These are phyloP conservation scores for Porites divaricata DNA, from an alignment of 92 coral and sea anemone genomes.

Conservation along the genomic window DNA sequence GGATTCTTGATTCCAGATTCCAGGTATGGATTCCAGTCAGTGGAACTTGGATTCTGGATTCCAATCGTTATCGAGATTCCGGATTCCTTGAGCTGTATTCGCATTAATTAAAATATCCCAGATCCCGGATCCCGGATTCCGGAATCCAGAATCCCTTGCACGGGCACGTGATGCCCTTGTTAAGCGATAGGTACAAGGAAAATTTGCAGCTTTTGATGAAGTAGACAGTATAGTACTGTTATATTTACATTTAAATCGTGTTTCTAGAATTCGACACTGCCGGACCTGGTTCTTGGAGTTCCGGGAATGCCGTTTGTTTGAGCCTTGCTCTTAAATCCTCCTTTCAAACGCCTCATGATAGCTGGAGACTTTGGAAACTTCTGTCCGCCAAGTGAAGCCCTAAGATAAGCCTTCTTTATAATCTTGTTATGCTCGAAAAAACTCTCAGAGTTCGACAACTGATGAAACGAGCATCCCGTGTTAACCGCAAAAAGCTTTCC, in stretches of 20 bases:
- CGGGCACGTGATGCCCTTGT: too few species aligned
- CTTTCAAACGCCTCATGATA: conserved; percentile 35
- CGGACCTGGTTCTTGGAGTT: conserved; percentile 20
- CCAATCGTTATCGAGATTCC: too few species aligned
- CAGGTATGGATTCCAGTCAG: too few species aligned
- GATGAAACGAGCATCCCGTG: conserved; percentile 79
- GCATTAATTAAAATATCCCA: too few species aligned
- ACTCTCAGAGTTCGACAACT: conserved; percentile 84
- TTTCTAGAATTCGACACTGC: conserved; percentile 40
- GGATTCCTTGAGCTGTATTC: too few species aligned
- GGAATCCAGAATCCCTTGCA: too few species aligned
- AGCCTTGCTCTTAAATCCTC: conserved; percentile 26
- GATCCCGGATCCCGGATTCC: too few species aligned
- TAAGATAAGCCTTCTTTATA: conserved; percentile 67
- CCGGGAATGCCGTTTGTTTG: background rate
- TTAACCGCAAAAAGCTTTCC: conserved; percentile 92
- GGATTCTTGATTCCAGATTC: too few species aligned
- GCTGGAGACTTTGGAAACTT: conserved; percentile 37
- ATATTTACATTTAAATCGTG: background rate
- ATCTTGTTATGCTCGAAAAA: conserved; percentile 75
- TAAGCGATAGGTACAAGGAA: too few species aligned
- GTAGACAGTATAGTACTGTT: too few species aligned
- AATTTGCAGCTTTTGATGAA: too few species aligned
- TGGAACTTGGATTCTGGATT: too few species aligned
- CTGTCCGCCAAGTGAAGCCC: conserved; percentile 18